A percentile compares a stretch with the other conserved stretches of the same genome.
phyloP scores from a whole-genome alignment of 2,888 invertebrate species.

The Machimus rusticus region DNA sequence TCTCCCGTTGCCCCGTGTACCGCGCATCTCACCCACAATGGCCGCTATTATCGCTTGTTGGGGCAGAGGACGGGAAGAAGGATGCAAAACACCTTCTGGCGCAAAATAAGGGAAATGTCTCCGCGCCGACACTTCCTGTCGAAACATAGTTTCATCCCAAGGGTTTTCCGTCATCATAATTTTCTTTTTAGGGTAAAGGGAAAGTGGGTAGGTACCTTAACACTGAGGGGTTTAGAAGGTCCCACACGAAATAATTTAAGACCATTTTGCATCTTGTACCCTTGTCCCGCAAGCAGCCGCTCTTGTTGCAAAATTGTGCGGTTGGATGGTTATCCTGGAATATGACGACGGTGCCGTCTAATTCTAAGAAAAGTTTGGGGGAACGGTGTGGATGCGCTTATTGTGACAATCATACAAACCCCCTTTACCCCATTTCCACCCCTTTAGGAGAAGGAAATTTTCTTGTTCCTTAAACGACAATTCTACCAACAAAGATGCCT shows the following conservation, averaged over 20 bases:
- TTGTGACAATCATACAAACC: background rate
- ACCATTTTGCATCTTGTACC: background rate
- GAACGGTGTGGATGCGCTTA: background rate
- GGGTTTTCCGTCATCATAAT: background rate
- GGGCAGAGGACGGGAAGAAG: background rate
- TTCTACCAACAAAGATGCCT: background rate
- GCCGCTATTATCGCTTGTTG: background rate
- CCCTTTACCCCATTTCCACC: background rate
- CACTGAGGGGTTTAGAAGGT: background rate
- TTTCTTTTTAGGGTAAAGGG: background rate
- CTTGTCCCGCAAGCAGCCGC: background rate
- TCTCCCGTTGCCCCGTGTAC: background rate
- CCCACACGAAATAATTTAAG: conserved; percentile 4
- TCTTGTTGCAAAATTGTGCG: background rate
- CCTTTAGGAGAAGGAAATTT: background rate
- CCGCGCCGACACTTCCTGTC: conserved; percentile 18
- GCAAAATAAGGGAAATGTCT: conserved; percentile 10
- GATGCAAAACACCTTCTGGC: background rate
- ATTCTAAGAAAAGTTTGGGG: background rate
- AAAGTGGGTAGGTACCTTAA: background rate
- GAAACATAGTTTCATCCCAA: conserved; percentile 3
- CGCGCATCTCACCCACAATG: background rate
- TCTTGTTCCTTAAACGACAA: background rate
- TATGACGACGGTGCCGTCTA: background rate
- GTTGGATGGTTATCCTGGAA: background rate